Percentiles rank a stretch among this genome's conserved stretches.
Evolutionary conservation across 1,140 invertebrate genomes (phyloP).

Genomic region (Ptiloglossa arizonensis): DNA sequence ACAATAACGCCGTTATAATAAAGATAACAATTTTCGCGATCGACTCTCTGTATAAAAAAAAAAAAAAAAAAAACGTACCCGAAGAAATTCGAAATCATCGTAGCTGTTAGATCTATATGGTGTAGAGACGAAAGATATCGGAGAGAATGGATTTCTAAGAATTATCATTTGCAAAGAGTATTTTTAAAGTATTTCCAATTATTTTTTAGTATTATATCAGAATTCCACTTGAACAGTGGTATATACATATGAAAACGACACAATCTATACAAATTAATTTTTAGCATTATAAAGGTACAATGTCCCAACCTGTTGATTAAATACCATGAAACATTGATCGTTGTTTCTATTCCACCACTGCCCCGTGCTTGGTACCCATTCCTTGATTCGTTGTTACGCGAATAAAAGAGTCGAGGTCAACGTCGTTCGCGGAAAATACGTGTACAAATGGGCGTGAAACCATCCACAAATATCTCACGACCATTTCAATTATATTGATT

Average conservation of each 20-base stretch:
- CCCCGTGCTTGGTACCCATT: neutral
- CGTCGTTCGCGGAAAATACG: neutral
- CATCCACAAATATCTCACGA: neutral
- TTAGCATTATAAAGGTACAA: slow-evolving; percentile 66
- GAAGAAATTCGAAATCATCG: slow-evolving; percentile 56
- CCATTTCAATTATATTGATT: neutral
- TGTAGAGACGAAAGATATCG: slow-evolving; percentile 47
- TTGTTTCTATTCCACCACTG: slow-evolving; percentile 14
- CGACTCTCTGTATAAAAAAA: slow-evolving; percentile 73
- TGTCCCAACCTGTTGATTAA: slow-evolving; percentile 76
- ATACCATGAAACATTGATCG: slow-evolving; percentile 71
- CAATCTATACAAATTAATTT: slow-evolving; percentile 70
- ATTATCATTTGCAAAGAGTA: slow-evolving; percentile 79
- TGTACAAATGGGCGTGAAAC: neutral
- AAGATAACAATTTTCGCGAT: slow-evolving; percentile 71
- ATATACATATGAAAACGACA: slow-evolving; percentile 64
- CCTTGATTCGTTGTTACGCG: neutral
- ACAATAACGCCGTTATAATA: slow-evolving; percentile 60
- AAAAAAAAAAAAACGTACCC: slow-evolving; percentile 59
- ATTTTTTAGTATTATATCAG: slow-evolving; percentile 80
- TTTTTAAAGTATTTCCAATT: slow-evolving; percentile 81
- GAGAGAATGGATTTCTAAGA: slow-evolving; percentile 56
- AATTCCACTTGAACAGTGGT: slow-evolving; percentile 57
- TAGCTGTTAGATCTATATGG: slow-evolving; percentile 63
- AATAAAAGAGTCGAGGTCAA: neutral